phyloP scores from a whole-genome alignment of 2,797 vertebrate genomes.

The Clarias laeviceps region DNA sequence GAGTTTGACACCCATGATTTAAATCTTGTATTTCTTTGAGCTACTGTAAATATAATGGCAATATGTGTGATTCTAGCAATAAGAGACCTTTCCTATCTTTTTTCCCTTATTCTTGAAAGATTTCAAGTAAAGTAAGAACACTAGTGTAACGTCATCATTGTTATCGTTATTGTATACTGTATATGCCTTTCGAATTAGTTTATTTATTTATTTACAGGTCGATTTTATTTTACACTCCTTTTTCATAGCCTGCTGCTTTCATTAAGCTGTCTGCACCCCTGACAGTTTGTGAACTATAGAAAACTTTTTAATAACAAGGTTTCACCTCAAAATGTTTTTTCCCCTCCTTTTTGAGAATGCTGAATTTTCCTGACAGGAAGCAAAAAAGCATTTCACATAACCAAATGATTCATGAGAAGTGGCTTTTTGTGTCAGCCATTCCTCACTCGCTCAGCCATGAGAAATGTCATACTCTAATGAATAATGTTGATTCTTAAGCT shows the following conservation, averaged over 20 bases:
- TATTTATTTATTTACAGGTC: background rate
- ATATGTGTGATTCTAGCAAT: background rate
- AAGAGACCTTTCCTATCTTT: background rate
- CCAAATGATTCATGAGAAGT: conserved; percentile 67
- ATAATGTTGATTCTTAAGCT: too few species aligned
- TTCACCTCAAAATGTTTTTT: conserved; percentile 7
- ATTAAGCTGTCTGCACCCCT: background rate
- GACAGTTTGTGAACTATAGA: conserved; percentile 3
- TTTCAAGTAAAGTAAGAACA: too few species aligned
- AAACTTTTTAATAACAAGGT: conserved; percentile 21
- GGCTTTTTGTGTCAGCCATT: conserved; percentile 58
- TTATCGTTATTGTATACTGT: too few species aligned
- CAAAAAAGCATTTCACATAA: conserved; percentile 46
- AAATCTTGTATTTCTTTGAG: background rate
- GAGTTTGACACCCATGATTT: background rate
- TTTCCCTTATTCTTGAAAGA: background rate
- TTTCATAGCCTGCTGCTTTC: background rate
- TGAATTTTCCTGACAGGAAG: conserved; percentile 49
- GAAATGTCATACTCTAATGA: conserved; percentile 33
- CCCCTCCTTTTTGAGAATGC: background rate
- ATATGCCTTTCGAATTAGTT: background rate
- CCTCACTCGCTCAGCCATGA: conserved; percentile 46
- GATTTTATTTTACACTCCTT: background rate
- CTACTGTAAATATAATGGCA: background rate
- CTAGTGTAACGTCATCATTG: background rate